Evolutionary conservation across 2,888 invertebrate genomes (phyloP).

Genomic region (Hirtodrosophila histrioides): DNA sequence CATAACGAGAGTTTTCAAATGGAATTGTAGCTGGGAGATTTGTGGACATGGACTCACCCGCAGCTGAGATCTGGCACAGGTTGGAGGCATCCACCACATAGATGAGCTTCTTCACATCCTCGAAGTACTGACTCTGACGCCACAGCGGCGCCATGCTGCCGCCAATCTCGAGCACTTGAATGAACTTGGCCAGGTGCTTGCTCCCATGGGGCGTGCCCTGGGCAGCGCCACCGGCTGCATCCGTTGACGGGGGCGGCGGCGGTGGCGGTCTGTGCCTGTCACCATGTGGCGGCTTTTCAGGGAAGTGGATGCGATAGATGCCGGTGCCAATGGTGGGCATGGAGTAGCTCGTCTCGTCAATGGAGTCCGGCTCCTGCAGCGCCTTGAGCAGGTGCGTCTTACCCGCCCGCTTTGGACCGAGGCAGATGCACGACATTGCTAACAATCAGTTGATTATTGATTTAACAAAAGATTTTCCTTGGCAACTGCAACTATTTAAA

Average conservation of each 20-base stretch:
- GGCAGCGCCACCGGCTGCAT: conserved; percentile 14
- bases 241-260: conserved; percentile 29
- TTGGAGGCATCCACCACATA: conserved; percentile 94
- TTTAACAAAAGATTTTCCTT: conserved; percentile 40
- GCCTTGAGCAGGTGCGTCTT: conserved; percentile 92
- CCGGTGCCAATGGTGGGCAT: conserved; percentile 93
- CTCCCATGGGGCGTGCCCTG: conserved; percentile 48
- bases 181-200: conserved; percentile 84
- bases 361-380: conserved; percentile 88
- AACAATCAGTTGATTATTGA: conserved; percentile 44
- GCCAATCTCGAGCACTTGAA: conserved; percentile 90
- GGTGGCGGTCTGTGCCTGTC: conserved; percentile 49
- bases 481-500: conserved; percentile 28
- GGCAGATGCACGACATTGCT: conserved; percentile 86
- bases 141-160: conserved; percentile 93
- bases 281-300: conserved; percentile 73
- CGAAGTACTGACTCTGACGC: conserved; percentile 88
- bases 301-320: conserved; percentile 88
- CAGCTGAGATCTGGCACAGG: conserved; percentile 93
- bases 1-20: conserved; percentile 85
- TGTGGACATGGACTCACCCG: conserved; percentile 84
- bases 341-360: conserved; percentile 91
- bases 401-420: conserved; percentile 92
- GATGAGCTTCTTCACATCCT: conserved; percentile 88
- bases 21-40: too few species aligned